A percentile compares a stretch with the other conserved stretches of the same genome.
These are phyloP conservation scores for Oreochromis spilurus DNA, from an alignment of 2,113 vertebrate species.

Conservation along the genomic window DNA sequence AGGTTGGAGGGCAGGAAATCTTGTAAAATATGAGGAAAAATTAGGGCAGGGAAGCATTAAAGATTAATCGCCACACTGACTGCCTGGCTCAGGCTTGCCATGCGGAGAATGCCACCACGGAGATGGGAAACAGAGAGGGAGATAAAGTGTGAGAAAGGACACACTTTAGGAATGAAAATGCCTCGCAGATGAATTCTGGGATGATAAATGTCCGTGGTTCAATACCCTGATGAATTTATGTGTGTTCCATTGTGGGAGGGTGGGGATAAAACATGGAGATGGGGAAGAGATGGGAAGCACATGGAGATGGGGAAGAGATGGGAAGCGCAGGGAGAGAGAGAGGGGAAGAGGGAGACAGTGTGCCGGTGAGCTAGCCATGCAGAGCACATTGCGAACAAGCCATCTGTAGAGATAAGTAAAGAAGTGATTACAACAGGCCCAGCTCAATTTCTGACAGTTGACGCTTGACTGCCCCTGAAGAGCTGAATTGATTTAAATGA, in stretches of 20 bases:
- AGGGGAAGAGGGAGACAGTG: neutral
- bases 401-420: constrained; percentile 73
- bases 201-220: constrained; percentile 68
- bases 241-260: constrained; percentile 63
- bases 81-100: constrained; percentile 43
- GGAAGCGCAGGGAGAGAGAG: neutral
- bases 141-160: constrained; percentile 48
- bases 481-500: constrained; percentile 74
- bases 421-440: constrained; percentile 70
- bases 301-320: constrained; percentile 43
- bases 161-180: constrained; percentile 68
- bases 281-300: constrained; percentile 36
- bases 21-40: constrained; percentile 65
- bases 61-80: constrained; percentile 61
- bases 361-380: constrained; percentile 60
- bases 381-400: constrained; percentile 60
- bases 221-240: constrained; percentile 70
- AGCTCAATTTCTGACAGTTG: constrained; percentile 70
- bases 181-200: constrained; percentile 65
- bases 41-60: constrained; percentile 65
- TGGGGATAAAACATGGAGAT: constrained; percentile 60
- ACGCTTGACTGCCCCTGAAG: constrained; percentile 58
- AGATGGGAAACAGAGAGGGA: constrained; percentile 29
- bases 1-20: constrained; percentile 24
- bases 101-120: constrained; percentile 40